Base-by-base conservation (phyloP, 1,140 invertebrate species). In the Neomicropteryx cornuta region DNA sequence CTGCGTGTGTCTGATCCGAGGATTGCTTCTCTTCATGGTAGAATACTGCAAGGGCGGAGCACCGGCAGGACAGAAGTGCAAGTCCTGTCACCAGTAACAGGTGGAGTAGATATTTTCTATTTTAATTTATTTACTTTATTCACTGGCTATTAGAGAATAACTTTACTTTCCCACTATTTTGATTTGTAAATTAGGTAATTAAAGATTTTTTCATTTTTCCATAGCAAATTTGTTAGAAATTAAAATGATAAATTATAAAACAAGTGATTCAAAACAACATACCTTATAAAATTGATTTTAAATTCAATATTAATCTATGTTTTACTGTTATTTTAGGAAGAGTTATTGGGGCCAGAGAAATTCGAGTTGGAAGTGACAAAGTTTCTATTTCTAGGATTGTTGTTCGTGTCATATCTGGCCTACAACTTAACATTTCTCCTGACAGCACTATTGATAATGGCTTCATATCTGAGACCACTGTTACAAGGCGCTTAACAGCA, bases 11-110 rank as follows among this genome's bases (percentile, higher is more conserved):
- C 90, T 1, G 91, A 97, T 66, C 81, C 85, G 0, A 73, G 87
- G 36, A 86, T 96, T 33, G 90, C 91, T 0, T 77, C 75, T 3
- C 66, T 95, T 1, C 76, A 87, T 40, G 79, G 85, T 1, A 75
- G 79, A 16, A 78, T 90, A 6, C 72, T 97, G 16, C 84, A 90
- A 56, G 92, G 93, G 5, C 72, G 83, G n/a, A 79, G 81, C 4
- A 80, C 85, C 32, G 94, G 93, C 3, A 65, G 86, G 14, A 93
- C 92, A 2, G 91, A 96, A 68, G 81, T 97, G 1, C 92, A 97
- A 70, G 85, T 88, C 51, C 54, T 95, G 11, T 94, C 91, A 0
- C 88, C 91, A 1, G 88, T 94, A 19, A 90, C 87, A 3, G 63
- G 63, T 66, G 51, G 28, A n/a, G 39, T 38, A 6, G 6, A 36